A percentile compares a stretch with the other conserved stretches of the same genome.
These are phyloP conservation scores for Siphamia tubifer DNA, from an alignment of 2,113 vertebrate genomes.

Conservation along the genomic window DNA sequence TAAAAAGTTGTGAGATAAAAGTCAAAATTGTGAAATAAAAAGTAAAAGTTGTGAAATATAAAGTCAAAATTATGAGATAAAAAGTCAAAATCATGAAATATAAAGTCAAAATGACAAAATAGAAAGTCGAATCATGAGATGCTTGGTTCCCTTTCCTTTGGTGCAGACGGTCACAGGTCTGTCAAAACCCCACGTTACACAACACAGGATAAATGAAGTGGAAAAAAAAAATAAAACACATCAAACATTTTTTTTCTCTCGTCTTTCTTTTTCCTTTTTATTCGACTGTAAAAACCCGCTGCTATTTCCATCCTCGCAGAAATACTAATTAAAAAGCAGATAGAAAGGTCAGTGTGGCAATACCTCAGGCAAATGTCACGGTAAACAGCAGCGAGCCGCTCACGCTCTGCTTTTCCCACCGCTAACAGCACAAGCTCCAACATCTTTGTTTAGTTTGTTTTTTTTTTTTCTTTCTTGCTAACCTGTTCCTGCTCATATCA, in stretches of 20 bases:
- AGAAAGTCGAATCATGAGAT: too few relatives aligned
- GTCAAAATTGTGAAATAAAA: too few relatives aligned
- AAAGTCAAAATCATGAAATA: too few relatives aligned
- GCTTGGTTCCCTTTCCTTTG: conserved; percentile 34
- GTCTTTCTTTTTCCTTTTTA: conserved; percentile 10
- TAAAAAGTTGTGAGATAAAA: too few relatives aligned
- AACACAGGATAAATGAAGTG: too few relatives aligned
- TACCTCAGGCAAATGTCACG: conserved; percentile 70
- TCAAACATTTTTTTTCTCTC: conserved; percentile 28
- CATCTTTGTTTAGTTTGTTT: too few relatives aligned
- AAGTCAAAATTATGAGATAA: too few relatives aligned
- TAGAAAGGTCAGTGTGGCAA: conserved; percentile 66
- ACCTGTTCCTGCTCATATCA: conserved; percentile 37
- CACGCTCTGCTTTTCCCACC: background rate
- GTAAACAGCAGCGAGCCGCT: conserved; percentile 37
- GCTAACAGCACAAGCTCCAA: conserved; percentile 14
- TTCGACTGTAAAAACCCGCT: conserved; percentile 32
- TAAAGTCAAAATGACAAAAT: too few relatives aligned
- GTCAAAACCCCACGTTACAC: too few relatives aligned
- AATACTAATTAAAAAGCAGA: conserved; percentile 64
- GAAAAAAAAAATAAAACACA: too few relatives aligned
- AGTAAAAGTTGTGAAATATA: too few relatives aligned
- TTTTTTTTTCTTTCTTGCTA: conserved; percentile 30
- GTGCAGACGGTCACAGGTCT: conserved; percentile 49
- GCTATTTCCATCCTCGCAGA: conserved; percentile 48